Percentiles rank a stretch among this genome's conserved stretches.
These are phyloP conservation scores for Harpegnathos saltator DNA, from an alignment of 1,140 invertebrate species.

Conservation along the genomic window DNA sequence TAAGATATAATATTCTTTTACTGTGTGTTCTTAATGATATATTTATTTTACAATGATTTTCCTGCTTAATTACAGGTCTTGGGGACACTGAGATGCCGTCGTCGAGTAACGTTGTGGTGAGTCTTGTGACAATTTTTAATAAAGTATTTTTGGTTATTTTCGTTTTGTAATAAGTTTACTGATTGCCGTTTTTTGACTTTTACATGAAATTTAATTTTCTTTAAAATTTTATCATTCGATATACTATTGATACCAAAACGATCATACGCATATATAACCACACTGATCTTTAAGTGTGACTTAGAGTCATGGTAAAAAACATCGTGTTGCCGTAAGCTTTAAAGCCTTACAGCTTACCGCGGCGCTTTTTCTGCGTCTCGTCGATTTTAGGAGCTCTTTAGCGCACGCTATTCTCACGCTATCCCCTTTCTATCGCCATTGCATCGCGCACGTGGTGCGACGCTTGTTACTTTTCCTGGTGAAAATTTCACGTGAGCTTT, in stretches of 20 bases:
- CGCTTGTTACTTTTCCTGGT: conserved; percentile 3
- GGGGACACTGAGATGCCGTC: neutral
- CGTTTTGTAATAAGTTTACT: neutral
- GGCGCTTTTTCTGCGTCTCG: neutral
- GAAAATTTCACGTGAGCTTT: conserved; percentile 24
- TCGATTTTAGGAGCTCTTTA: neutral
- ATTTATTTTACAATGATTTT: neutral
- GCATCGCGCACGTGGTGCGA: neutral
- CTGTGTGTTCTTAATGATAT: neutral
- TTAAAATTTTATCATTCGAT: no score
- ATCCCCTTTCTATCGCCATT: neutral
- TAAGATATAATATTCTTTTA: neutral
- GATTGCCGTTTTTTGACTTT: neutral
- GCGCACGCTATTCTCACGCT: no score
- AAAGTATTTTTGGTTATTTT: neutral
- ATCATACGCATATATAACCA: neutral
- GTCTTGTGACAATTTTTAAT: neutral
- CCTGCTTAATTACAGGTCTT: neutral
- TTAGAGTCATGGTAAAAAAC: neutral
- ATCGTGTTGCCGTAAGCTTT: neutral
- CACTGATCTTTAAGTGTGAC: neutral
- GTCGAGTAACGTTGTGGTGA: neutral
- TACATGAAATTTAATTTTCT: neutral
- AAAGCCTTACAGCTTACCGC: no score
- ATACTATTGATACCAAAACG: conserved; percentile 3